A percentile compares a stretch with the other conserved stretches of the same genome.
Evolutionary conservation across 2,797 vertebrate genomes (phyloP).

Genomic region (Trichosurus vulpecula): DNA sequence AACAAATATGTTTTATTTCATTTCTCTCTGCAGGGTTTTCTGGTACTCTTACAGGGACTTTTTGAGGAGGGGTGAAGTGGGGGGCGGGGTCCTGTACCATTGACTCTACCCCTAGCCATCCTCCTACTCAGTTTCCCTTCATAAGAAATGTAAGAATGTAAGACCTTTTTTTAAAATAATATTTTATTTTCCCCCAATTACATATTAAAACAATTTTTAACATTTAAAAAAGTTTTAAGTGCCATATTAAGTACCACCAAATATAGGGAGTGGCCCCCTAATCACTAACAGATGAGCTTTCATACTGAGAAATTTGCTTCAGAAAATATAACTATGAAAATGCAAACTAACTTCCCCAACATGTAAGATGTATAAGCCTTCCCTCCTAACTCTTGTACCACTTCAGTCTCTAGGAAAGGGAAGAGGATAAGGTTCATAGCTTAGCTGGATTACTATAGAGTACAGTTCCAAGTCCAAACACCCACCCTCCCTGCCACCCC

Average conservation of each 20-base stretch:
- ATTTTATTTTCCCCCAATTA: too few relatives aligned
- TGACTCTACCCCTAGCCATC: background rate
- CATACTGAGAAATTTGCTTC: background rate
- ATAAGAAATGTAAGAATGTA: too few relatives aligned
- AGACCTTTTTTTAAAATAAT: too few relatives aligned
- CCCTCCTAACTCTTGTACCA: background rate
- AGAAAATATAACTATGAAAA: background rate
- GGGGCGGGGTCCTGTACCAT: background rate
- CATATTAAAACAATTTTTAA: too few relatives aligned
- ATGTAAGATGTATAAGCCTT: background rate
- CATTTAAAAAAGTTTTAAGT: too few relatives aligned
- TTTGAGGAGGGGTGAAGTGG: too few relatives aligned
- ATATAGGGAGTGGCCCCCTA: background rate
- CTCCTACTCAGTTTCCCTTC: too few relatives aligned
- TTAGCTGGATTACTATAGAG: background rate
- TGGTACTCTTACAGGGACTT: background rate
- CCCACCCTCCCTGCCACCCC: fast-evolving
- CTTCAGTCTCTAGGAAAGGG: background rate
- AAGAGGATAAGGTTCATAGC: background rate
- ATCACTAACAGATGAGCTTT: background rate
- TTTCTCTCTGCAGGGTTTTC: background rate
- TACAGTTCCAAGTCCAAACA: background rate
- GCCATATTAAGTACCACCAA: background rate
- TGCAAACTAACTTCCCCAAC: background rate
- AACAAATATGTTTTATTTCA: background rate